phyloP scores from a whole-genome alignment of 1,140 invertebrate species.

The Calliphora vicina region DNA sequence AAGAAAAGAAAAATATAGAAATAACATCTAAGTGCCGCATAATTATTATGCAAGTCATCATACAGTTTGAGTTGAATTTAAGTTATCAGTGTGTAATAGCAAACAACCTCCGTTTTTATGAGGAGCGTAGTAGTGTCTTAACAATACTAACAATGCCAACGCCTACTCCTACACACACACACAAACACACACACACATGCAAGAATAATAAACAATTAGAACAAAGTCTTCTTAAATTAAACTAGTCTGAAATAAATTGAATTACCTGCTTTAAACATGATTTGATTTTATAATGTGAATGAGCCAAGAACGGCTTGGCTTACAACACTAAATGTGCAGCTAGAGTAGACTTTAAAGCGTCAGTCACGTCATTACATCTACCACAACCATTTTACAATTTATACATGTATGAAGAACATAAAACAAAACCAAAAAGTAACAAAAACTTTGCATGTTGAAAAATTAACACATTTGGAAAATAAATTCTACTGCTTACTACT shows the following conservation, averaged over 20 bases:
- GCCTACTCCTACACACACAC: background rate
- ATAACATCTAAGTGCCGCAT: background rate
- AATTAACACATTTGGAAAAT: constrained; percentile 31
- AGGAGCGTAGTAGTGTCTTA: background rate
- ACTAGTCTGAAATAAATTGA: constrained; percentile 27
- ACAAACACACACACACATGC: background rate
- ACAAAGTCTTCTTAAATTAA: constrained; percentile 25
- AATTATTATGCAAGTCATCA: constrained; percentile 4
- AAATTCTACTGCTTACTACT: constrained; percentile 37
- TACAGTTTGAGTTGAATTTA: background rate
- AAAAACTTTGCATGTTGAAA: constrained; percentile 20
- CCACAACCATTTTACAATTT: background rate
- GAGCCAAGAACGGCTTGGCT: background rate
- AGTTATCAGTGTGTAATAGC: background rate
- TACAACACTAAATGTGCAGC: background rate
- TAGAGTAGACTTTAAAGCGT: constrained; percentile 16
- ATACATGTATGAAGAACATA: background rate
- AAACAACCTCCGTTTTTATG: background rate
- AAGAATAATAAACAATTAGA: background rate
- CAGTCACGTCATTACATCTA: constrained; percentile 22
- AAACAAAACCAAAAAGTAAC: background rate
- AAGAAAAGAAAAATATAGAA: background rate
- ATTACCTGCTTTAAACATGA: constrained; percentile 31
- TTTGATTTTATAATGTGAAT: constrained; percentile 27
- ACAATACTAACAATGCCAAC: no score